Percentiles rank a stretch among this genome's conserved stretches.
These are phyloP conservation scores for Butorides virescens DNA, from an alignment of 2,113 vertebrate genomes.

Conservation along the genomic window DNA sequence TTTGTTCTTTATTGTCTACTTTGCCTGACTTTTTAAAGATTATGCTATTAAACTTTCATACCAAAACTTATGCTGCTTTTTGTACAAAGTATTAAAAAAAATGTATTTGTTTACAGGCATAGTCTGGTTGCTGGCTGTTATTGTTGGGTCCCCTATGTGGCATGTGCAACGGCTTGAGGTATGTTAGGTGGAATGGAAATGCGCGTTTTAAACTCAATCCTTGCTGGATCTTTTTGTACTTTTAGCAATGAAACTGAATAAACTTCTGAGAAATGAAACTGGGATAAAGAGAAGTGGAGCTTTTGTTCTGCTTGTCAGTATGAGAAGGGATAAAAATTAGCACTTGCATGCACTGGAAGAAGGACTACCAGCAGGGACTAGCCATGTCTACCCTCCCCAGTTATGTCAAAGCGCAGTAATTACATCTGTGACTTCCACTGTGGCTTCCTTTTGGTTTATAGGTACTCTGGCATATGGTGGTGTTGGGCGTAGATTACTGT, in stretches of 20 bases:
- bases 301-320: neutral
- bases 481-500: neutral
- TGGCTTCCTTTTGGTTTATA: neutral
- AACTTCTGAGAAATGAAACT: neutral
- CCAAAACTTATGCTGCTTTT: neutral
- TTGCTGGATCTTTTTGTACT: neutral
- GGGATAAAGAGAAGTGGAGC: neutral
- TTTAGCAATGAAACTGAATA: neutral
- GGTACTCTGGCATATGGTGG: neutral
- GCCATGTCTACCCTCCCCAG: neutral
- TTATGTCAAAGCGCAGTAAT: neutral
- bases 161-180: constrained; percentile 77
- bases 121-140: constrained; percentile 75
- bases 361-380: neutral
- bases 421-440: neutral
- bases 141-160: constrained; percentile 77
- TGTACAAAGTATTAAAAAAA: neutral
- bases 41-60: neutral
- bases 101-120: constrained; percentile 55
- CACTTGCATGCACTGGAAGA: neutral
- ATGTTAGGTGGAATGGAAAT: neutral
- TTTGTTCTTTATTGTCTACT: neutral
- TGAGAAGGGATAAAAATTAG: neutral
- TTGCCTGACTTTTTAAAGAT: neutral
- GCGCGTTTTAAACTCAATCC: neutral